Percentiles rank a stretch among this genome's conserved stretches.
These are phyloP conservation scores for Marasmarcha lunaedactyla DNA, from an alignment of 2,888 invertebrate genomes.

Conservation along the genomic window DNA sequence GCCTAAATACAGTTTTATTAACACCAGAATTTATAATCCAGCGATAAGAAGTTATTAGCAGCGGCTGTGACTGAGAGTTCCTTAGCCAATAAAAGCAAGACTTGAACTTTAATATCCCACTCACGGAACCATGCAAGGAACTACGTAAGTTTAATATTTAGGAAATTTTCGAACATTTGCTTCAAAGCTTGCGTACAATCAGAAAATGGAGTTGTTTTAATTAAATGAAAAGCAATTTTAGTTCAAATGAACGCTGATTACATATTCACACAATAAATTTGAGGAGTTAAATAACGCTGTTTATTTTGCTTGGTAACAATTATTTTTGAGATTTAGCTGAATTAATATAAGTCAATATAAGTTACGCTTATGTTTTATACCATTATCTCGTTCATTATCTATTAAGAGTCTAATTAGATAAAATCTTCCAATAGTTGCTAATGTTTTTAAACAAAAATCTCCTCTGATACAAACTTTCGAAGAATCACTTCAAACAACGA, in stretches of 20 bases:
- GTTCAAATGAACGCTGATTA: slow-evolving; percentile 36
- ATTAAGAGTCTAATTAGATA: no score
- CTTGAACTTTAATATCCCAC: background rate
- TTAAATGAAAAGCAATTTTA: slow-evolving; percentile 29
- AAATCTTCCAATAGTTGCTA: no score
- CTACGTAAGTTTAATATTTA: background rate
- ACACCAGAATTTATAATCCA: background rate
- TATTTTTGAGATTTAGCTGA: no score
- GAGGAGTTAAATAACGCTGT: slow-evolving; percentile 17
- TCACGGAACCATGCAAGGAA: background rate
- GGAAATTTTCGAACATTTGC: background rate
- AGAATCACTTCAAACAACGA: no score
- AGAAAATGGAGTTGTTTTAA: slow-evolving; percentile 18
- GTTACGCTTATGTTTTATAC: no score
- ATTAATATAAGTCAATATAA: no score
- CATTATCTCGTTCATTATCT: no score
- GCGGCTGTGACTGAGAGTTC: background rate
- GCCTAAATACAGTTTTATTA: background rate
- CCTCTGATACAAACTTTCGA: no score
- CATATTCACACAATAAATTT: slow-evolving; percentile 34
- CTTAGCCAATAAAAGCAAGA: background rate
- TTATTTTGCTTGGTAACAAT: background rate
- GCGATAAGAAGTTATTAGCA: background rate
- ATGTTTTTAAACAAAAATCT: no score
- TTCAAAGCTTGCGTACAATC: background rate